A percentile compares a stretch with the other conserved stretches of the same genome.
Conservation (phyloP, 2,113 vertebrate genomes). For the Circaetus gallicus region DNA sequence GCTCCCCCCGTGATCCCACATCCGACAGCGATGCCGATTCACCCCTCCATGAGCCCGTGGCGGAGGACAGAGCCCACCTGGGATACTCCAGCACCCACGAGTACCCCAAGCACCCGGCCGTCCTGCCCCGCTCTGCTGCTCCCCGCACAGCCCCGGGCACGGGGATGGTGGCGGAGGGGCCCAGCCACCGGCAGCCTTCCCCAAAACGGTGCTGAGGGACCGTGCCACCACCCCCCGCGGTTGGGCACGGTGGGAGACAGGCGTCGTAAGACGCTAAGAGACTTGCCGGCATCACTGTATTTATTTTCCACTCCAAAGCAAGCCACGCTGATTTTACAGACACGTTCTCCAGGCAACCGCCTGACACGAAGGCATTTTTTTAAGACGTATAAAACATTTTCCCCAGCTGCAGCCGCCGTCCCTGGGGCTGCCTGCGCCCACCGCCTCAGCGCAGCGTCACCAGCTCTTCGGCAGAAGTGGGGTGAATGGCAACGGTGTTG, state of each 20-base stretch:
- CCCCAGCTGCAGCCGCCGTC: background rate
- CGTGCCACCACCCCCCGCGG: fast-evolving
- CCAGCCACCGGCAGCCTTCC: background rate
- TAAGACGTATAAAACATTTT: fast-evolving
- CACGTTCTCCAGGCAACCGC: fast-evolving
- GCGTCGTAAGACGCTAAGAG: background rate
- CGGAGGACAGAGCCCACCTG: background rate
- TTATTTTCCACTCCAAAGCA: background rate
- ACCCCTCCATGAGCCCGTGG: background rate
- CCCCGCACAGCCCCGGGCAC: background rate
- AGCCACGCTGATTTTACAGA: fast-evolving
- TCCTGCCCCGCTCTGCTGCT: background rate
- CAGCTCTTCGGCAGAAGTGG: slow-evolving; percentile 52
- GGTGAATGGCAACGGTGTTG: slow-evolving; percentile 49
- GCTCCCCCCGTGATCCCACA: background rate
- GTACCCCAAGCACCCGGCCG: background rate
- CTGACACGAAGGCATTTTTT: background rate
- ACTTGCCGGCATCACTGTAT: background rate
- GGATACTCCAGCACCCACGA: fast-evolving
- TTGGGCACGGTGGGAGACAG: fast-evolving
- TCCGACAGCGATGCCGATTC: fast-evolving
- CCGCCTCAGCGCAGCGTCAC: slow-evolving; percentile 32
- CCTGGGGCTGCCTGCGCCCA: fast-evolving
- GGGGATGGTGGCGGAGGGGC: background rate
- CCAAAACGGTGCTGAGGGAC: fast-evolving